Evolutionary conservation across 2,113 vertebrate species (phyloP).

Genomic region (Tor tambroides): DNA sequence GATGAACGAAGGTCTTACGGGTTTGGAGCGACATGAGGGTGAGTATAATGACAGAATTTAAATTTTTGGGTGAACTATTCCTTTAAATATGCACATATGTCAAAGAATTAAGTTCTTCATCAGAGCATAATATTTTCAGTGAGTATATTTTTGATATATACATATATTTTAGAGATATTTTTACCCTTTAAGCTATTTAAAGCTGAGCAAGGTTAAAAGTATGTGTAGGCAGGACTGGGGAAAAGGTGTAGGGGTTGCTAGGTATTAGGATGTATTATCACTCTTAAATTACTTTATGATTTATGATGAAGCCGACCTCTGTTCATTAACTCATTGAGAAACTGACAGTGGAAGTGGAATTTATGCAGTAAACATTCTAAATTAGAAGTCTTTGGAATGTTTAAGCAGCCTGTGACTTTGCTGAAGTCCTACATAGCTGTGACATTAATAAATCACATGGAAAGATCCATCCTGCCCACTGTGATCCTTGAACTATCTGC

Average conservation of each 20-base stretch:
- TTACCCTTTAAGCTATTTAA: neutral
- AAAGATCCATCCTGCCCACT: constrained; percentile 62
- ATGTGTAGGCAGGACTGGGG: neutral
- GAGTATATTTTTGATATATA: too few relatives aligned
- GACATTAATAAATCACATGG: constrained; percentile 73
- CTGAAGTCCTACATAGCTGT: constrained; percentile 61
- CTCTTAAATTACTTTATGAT: constrained; percentile 59
- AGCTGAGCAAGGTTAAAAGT: neutral
- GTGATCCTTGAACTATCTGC: constrained; percentile 63
- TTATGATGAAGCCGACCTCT: constrained; percentile 56
- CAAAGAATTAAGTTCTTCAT: neutral
- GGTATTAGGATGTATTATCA: constrained; percentile 40
- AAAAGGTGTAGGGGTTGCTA: neutral
- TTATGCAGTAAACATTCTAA: constrained; percentile 69
- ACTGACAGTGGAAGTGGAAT: constrained; percentile 58
- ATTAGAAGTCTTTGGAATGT: constrained; percentile 64
- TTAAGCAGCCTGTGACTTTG: constrained; percentile 65
- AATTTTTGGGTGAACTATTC: too few relatives aligned
- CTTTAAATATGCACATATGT: too few relatives aligned
- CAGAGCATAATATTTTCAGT: neutral
- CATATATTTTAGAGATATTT: too few relatives aligned
- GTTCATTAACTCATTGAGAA: constrained; percentile 46
- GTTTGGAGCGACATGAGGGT: too few relatives aligned
- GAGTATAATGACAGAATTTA: too few relatives aligned
- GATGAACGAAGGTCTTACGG: too few relatives aligned